Conservation (phyloP, 1,140 invertebrate genomes). For the Parapsyche elsis region DNA sequence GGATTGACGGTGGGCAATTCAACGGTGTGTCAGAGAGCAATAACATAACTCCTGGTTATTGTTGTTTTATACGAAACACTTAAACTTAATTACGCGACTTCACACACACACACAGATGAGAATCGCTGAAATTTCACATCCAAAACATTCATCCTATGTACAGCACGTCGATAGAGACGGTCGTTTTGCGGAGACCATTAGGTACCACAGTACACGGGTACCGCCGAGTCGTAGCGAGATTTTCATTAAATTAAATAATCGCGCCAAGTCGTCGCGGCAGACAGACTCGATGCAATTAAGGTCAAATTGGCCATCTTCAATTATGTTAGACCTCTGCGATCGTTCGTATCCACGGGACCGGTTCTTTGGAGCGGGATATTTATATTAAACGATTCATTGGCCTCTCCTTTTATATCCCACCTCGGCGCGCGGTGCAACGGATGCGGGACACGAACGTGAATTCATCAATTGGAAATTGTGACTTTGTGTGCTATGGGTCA, state of each 20-base stretch:
- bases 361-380: neutral
- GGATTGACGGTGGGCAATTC: neutral
- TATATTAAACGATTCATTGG: slow-evolving; percentile 1
- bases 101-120: neutral
- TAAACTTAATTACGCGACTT: slow-evolving; percentile 22
- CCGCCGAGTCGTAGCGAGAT: neutral
- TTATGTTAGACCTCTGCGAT: neutral
- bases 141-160: too few species aligned
- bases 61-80: slow-evolving; percentile 14
- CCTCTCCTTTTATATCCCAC: neutral
- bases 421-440: neutral
- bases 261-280: neutral
- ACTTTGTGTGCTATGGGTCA: neutral
- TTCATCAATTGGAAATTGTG: too few species aligned
- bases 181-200: too few species aligned
- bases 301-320: slow-evolving; percentile 20
- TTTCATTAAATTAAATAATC: slow-evolving; percentile 26
- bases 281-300: neutral
- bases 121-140: too few species aligned
- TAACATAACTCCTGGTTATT: slow-evolving; percentile 9
- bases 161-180: too few species aligned
- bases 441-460: too few species aligned
- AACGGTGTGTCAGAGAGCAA: neutral
- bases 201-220: too few species aligned
- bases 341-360: neutral